Evolutionary conservation across 2,797 vertebrate species (phyloP).

Genomic region (Anabacerthia variegaticeps): DNA sequence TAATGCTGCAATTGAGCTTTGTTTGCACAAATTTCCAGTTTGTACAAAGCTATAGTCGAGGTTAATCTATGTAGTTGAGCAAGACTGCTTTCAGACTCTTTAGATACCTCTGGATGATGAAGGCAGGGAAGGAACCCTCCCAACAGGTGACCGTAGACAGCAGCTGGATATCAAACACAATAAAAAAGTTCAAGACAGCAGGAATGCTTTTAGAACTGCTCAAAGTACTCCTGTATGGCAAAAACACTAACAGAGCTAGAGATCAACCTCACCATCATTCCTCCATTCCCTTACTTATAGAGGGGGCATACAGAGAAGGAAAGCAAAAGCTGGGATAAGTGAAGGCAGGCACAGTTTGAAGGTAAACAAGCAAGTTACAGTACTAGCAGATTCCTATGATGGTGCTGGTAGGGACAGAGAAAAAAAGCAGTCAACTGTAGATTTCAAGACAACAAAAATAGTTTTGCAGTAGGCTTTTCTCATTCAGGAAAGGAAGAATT

Average conservation of each 20-base stretch:
- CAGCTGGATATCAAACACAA: not conserved
- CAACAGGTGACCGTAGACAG: not conserved
- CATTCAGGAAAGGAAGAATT: not conserved
- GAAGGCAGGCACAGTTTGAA: not conserved
- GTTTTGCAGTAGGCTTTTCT: not conserved
- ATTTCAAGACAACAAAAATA: not conserved
- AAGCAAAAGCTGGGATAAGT: not conserved
- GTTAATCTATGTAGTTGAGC: not conserved
- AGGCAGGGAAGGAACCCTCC: not conserved
- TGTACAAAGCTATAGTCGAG: not conserved
- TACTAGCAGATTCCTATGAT: not conserved
- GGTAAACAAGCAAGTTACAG: not conserved
- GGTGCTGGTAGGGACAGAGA: not conserved
- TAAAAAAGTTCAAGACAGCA: not conserved
- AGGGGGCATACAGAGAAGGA: not conserved
- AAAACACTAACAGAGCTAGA: not conserved
- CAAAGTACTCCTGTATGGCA: not conserved
- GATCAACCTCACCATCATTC: not conserved
- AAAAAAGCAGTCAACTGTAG: not conserved
- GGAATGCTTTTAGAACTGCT: not conserved
- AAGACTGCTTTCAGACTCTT: not conserved
- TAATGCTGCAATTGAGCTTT: not conserved
- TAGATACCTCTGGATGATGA: not conserved
- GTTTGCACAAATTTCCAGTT: not conserved
- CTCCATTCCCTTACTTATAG: not conserved